These are phyloP conservation scores for Oplegnathus fasciatus DNA, from an alignment of 2,113 vertebrate species.

Conservation along the genomic window DNA sequence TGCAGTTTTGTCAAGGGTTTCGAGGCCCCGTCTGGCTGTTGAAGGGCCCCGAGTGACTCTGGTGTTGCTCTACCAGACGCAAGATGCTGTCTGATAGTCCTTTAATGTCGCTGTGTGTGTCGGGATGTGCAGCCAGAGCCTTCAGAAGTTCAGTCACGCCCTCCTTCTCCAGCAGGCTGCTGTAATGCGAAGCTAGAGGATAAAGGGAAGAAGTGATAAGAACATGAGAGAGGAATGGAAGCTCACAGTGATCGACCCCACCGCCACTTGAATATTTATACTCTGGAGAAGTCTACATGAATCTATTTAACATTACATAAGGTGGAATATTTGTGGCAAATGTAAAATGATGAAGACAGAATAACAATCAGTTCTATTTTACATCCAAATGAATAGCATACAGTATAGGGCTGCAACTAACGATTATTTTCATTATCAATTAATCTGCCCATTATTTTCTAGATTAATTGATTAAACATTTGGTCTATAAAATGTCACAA, in stretches of 20 bases:
- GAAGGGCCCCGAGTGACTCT: conserved; percentile 70
- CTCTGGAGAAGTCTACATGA: background rate
- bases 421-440: background rate
- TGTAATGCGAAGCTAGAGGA: conserved; percentile 89
- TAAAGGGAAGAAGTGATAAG: conserved; percentile 5
- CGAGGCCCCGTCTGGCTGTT: background rate
- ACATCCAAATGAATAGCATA: background rate
- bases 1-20: conserved; percentile 27
- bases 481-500: no score
- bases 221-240: background rate
- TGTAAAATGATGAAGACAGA: background rate
- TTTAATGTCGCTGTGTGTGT: conserved; percentile 89
- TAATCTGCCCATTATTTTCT: no score
- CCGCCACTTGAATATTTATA: background rate
- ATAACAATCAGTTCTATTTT: background rate
- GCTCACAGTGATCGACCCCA: background rate
- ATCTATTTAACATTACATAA: background rate
- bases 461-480: background rate
- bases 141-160: conserved; percentile 89
- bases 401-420: no score
- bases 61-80: conserved; percentile 86
- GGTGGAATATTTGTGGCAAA: background rate
- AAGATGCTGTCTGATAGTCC: conserved; percentile 88
- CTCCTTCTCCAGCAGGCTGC: conserved; percentile 91
- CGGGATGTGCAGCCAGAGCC: conserved; percentile 88